Percentiles rank a stretch among this genome's conserved stretches.
Conservation (phyloP, 1,140 invertebrate species). For the Schlechtendalia chinensis region DNA sequence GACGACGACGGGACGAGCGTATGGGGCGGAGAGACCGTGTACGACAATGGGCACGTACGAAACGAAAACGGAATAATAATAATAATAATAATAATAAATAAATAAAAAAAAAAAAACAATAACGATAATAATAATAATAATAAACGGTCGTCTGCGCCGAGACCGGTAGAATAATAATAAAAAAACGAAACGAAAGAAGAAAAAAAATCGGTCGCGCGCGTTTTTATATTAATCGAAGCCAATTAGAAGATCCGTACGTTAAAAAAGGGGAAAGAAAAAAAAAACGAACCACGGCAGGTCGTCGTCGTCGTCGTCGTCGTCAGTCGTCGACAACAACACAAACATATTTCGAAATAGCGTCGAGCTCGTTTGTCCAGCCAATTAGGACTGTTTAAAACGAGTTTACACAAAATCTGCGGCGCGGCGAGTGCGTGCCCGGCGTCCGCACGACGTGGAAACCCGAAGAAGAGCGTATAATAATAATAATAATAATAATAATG, state of each 20-base stretch:
- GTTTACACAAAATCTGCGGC: constrained; percentile 18
- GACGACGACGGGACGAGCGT: background rate
- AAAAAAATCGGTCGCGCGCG: constrained; percentile 32
- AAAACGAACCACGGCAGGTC: too few relatives aligned
- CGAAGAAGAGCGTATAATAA: too few relatives aligned
- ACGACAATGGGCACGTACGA: background rate
- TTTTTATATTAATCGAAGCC: constrained; percentile 43
- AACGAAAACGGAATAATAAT: background rate
- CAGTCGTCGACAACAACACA: too few relatives aligned
- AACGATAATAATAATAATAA: background rate
- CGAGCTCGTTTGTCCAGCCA: constrained; percentile 42
- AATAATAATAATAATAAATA: background rate
- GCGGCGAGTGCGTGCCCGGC: background rate
- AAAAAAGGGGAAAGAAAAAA: background rate
- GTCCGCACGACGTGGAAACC: background rate
- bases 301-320: too few relatives aligned
- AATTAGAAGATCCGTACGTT: constrained; percentile 40
- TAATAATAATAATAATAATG: too few relatives aligned
- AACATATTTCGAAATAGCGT: constrained; percentile 30
- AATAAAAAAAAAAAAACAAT: background rate
- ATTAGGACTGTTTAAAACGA: constrained; percentile 46
- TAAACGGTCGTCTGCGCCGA: background rate
- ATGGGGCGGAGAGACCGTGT: too few relatives aligned
- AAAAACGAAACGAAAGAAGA: too few relatives aligned
- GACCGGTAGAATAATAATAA: background rate